Base-by-base conservation (phyloP, 2,888 invertebrate species). In the Sepiola atlantica region DNA sequence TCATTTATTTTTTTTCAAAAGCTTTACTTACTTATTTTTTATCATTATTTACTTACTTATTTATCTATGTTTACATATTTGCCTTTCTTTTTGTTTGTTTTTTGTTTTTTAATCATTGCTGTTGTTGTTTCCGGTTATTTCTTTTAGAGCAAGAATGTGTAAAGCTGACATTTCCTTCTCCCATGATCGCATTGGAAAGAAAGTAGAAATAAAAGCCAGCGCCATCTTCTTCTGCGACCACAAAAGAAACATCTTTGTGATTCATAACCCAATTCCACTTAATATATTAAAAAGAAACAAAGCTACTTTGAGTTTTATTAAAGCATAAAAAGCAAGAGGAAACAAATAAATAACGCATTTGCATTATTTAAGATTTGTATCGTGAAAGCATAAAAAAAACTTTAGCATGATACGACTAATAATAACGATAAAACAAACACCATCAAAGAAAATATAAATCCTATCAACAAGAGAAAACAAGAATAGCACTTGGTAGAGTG, bases 231-330 rank as follows among this genome's bases (percentile, higher is more conserved):
- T n/a, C 77, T 77, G n/a, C 77, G 32, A 32, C 32, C 77, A 77
- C 77, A 77, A 77, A 77, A 77, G 77, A 77, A 77, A n/a, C n/a
- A 77, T 77, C n/a, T 77, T 77, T 77, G 77, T n/a, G n/a, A n/a
- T 77, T 77, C 77, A 77, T 77, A 77, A 77, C 77, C 77, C 77
- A 77, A 77, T 77, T 77, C 77, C 77, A 77, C 77, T 77, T 77
- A 77, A 77, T 77, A 77, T 77, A 77, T 77, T 77, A 77, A 77
- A 77, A 77, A 77, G 77, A 77, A 77, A 77, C 77, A 77, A 45
- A 77, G 77, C 77, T 77, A n/a, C n/a, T 77, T 77, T 77, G 77
- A 77, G n/a, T 77, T 77, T 77, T 77, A 77, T 77, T 77, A 77
- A 77, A 77, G 77, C 14, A 77, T n/a, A 77, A 61, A 77, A 77